phyloP scores from a whole-genome alignment of 2,797 vertebrate species.

The Falco biarmicus region DNA sequence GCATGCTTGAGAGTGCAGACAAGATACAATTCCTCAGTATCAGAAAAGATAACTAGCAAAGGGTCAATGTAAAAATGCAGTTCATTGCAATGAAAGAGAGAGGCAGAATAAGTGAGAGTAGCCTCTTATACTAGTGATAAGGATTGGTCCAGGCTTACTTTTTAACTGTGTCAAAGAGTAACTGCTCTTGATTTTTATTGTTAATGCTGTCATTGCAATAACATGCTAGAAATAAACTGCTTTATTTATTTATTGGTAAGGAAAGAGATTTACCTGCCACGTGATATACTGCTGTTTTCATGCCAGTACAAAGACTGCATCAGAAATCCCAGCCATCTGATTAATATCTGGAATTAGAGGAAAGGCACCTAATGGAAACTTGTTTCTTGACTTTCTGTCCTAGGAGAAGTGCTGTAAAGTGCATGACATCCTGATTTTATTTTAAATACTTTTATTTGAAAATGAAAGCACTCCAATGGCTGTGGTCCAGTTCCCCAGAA shows the following conservation, averaged over 20 bases:
- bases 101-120: not conserved
- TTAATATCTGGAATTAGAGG: not conserved
- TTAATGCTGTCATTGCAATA: not conserved
- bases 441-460: not conserved
- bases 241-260: constrained; percentile 1
- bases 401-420: not conserved
- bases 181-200: constrained; percentile 1
- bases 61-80: not conserved
- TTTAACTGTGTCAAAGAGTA: not conserved
- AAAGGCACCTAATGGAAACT: not conserved
- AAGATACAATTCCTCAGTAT: not conserved
- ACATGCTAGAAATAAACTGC: not conserved
- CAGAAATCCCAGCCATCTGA: not conserved
- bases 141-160: not conserved
- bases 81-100: not conserved
- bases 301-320: not conserved
- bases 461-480: not conserved
- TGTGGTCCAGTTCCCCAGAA: not conserved
- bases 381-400: not conserved
- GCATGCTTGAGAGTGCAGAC: not conserved
- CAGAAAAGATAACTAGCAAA: not conserved
- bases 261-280: not conserved
- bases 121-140: not conserved
- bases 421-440: not conserved
- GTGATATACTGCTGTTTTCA: not conserved